phyloP scores from a whole-genome alignment of 2,797 vertebrate genomes.

The Enteromius anoplus region DNA sequence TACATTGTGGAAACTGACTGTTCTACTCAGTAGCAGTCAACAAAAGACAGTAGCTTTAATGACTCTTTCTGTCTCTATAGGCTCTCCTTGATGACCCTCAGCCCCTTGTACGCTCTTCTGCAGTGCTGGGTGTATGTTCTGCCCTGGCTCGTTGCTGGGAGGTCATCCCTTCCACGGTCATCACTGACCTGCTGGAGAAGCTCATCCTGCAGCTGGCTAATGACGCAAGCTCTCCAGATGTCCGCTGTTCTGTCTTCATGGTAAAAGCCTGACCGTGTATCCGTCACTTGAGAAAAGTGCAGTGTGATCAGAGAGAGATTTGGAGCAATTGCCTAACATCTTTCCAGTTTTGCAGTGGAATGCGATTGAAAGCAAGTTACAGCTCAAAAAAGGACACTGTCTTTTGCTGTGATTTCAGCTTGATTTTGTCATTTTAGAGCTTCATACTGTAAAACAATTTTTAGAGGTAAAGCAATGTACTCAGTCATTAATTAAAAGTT shows the following conservation, averaged over 20 bases:
- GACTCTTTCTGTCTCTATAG: slow-evolving; percentile 67
- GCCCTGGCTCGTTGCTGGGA: slow-evolving; percentile 92
- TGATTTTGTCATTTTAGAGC: neutral
- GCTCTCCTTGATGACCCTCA: slow-evolving; percentile 88
- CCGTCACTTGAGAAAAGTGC: neutral
- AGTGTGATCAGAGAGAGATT: neutral
- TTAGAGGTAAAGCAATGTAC: neutral
- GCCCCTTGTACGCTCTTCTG: slow-evolving; percentile 87
- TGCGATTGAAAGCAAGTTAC: slow-evolving; percentile 11
- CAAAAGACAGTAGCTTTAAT: neutral
- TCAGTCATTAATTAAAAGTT: neutral
- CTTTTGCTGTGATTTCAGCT: neutral
- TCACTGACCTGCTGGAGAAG: slow-evolving; percentile 90
- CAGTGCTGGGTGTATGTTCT: slow-evolving; percentile 88
- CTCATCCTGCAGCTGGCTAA: slow-evolving; percentile 80
- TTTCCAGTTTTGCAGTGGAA: slow-evolving; percentile 1
- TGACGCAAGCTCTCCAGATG: slow-evolving; percentile 88
- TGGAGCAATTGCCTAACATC: neutral
- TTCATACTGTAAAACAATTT: neutral
- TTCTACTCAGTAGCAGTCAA: neutral
- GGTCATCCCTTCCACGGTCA: slow-evolving; percentile 84
- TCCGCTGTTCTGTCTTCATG: slow-evolving; percentile 94
- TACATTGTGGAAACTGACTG: neutral
- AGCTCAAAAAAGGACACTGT: neutral
- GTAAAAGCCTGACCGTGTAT: slow-evolving; percentile 65